These are phyloP conservation scores for Drosophila albomicans DNA, from an alignment of 1,140 invertebrate species.

Conservation along the genomic window DNA sequence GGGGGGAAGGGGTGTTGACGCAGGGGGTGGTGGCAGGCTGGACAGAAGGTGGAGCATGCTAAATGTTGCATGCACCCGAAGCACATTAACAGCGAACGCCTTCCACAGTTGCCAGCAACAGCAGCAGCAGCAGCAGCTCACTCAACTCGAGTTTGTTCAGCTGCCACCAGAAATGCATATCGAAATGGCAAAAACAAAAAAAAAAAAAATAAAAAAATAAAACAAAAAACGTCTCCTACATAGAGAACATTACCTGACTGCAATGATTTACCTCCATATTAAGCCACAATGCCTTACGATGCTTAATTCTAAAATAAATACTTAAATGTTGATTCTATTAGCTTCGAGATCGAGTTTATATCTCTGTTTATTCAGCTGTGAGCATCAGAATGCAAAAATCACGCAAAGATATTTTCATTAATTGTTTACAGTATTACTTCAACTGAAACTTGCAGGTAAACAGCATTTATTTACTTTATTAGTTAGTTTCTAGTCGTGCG, in stretches of 20 bases:
- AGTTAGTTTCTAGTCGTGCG: neutral
- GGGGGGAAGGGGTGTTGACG: neutral
- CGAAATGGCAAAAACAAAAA: slow-evolving; percentile 39
- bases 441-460: slow-evolving; percentile 22
- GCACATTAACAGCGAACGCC: slow-evolving; percentile 72
- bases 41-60: slow-evolving; percentile 60
- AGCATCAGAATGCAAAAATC: slow-evolving; percentile 18
- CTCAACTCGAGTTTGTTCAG: slow-evolving; percentile 27
- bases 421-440: slow-evolving; percentile 6
- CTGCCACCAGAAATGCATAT: slow-evolving; percentile 48
- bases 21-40: slow-evolving; percentile 8
- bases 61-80: slow-evolving; percentile 76
- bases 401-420: slow-evolving; percentile 6
- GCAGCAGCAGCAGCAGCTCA: neutral
- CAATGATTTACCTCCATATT: slow-evolving; percentile 4
- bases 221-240: neutral
- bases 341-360: slow-evolving; percentile 1
- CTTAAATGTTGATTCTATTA: slow-evolving; percentile 3
- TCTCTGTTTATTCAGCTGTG: slow-evolving; percentile 22
- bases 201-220: too few species aligned
- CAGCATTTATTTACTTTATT: neutral
- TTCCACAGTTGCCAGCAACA: neutral
- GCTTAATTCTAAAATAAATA: slow-evolving; percentile 19
- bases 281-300: neutral
- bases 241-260: slow-evolving; percentile 11